phyloP scores from a whole-genome alignment of 2,113 vertebrate species.

The Agapornis roseicollis region DNA sequence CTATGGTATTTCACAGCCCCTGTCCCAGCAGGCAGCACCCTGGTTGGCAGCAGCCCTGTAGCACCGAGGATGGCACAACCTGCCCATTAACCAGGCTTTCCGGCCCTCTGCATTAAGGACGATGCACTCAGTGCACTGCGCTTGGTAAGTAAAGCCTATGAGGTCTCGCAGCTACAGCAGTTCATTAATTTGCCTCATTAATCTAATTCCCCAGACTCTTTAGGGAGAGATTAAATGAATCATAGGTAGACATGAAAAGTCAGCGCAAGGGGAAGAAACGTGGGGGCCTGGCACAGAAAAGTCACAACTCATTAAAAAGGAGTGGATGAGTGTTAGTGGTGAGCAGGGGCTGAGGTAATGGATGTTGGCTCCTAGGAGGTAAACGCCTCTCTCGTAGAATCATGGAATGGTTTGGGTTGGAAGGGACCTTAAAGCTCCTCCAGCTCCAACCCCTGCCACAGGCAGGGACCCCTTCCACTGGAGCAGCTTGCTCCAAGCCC shows the following conservation, averaged over 20 bases:
- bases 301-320: background rate
- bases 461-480: background rate
- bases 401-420: background rate
- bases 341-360: background rate
- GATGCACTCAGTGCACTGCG: background rate
- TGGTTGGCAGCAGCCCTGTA: accelerated
- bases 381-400: background rate
- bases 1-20: background rate
- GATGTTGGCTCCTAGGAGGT: background rate
- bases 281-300: background rate
- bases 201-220: background rate
- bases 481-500: too few species aligned
- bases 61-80: background rate
- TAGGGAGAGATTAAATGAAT: background rate
- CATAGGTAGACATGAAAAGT: background rate
- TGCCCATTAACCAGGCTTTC: background rate
- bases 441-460: accelerated
- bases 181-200: background rate
- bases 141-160: background rate
- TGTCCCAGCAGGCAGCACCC: background rate
- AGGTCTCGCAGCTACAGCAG: background rate
- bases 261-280: accelerated
- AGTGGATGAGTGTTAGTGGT: background rate
- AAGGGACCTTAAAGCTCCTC: background rate
- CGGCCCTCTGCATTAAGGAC: background rate